Evolutionary conservation across 2,113 vertebrate species (phyloP), one percentile per base, ranked within the genome.

Genomic region (Brachirus orientalis): DNA sequence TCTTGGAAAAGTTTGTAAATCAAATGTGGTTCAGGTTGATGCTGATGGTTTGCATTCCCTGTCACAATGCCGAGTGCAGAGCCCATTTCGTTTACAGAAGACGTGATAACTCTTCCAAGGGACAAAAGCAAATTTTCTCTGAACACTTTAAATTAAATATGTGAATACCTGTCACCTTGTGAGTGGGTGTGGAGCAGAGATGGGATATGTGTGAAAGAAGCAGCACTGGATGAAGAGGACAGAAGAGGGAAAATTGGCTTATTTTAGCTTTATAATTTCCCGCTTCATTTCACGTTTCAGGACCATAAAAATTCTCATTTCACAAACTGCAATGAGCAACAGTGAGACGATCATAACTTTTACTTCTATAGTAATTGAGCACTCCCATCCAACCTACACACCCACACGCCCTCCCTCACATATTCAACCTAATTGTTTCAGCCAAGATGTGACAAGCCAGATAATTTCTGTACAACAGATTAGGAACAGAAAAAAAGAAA

Each of bases 251-350:
- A 37, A 48, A 47, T 74, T 8, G 44, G 43, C 84, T 89, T 86
- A 90, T 90, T 86, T 84, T 82, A 59, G 80, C 62, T 82, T 89
- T 90, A 91, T 90, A 88, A 93, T 93, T 92, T 92, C 87, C 88
- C 92, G 91, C 89, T 91, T 91, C 83, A 86, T 90, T 92, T 93
- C 87, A 87, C 80, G 53, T 85, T 84, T 91, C 71, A 77, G 50
- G 70, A 62, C 69, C 68, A 88, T 83, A 84, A 90, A 91, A 89
- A 79, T 74, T 69, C 76, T 86, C 44, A 86, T 90, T 91, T 84
- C 36, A 78, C 80, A 89, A 86, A 82, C 52, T 60, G 69, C 82
- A 87, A 82, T 69, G 60, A 80, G 60, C 66, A 87, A 89, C 82
- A 81, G 84, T 86, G 83, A 83, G 77, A 80, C 33, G 85, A 86